Evolutionary conservation across 2,888 invertebrate species (phyloP).

Genomic region (Sussaba pulchella): DNA sequence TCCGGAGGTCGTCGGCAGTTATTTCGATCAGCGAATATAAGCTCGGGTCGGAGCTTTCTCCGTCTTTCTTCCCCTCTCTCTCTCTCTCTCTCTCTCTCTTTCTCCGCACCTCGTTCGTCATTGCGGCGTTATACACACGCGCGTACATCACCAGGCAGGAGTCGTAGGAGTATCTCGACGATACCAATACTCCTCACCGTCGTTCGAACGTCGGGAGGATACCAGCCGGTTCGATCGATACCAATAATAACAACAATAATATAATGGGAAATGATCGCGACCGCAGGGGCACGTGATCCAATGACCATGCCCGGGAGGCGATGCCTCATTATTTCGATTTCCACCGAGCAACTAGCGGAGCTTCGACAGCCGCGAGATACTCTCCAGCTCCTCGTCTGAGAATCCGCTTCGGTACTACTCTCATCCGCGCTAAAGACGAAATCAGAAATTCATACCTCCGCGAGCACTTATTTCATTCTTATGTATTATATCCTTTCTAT

Average conservation of each 20-base stretch:
- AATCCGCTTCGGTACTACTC: neutral
- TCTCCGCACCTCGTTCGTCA: conserved; percentile 28
- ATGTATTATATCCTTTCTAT: conserved; percentile 55
- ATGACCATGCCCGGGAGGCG: conserved; percentile 81
- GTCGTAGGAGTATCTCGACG: conserved; percentile 41
- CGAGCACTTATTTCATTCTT: conserved; percentile 64
- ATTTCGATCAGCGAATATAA: conserved; percentile 66
- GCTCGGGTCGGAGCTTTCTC: conserved; percentile 26
- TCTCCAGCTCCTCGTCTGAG: neutral
- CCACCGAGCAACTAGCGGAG: conserved; percentile 70
- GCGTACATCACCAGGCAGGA: neutral
- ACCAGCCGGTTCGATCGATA: conserved; percentile 77
- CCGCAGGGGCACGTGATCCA: conserved; percentile 83
- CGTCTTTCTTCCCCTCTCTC: conserved; percentile 8
- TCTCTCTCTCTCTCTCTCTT: conserved; percentile 16
- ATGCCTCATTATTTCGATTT: conserved; percentile 81
- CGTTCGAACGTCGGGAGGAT: conserved; percentile 31
- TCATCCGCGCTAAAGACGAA: conserved; percentile 50
- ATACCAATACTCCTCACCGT: conserved; percentile 44
- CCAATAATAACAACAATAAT: conserved; percentile 71
- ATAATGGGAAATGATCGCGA: conserved; percentile 82
- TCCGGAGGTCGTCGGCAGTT: conserved; percentile 47
- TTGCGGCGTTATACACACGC: conserved; percentile 6
- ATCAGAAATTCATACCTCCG: conserved; percentile 63
- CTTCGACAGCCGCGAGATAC: conserved; percentile 24